These are phyloP conservation scores for Gambusia holbrooki DNA, from an alignment of 2,113 vertebrate species.

Conservation along the genomic window DNA sequence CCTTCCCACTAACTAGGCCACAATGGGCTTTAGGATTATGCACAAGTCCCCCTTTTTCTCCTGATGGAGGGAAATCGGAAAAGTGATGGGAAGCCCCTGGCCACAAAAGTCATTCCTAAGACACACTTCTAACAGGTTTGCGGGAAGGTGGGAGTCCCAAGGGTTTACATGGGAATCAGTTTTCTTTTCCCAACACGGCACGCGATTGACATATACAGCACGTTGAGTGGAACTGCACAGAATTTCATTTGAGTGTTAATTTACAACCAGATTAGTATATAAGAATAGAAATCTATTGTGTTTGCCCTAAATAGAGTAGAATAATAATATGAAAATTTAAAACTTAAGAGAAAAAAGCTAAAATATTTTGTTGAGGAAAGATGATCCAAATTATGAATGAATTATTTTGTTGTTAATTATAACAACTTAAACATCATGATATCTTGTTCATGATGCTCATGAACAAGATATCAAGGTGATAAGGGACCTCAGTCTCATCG, in stretches of 20 bases:
- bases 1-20: slow-evolving; percentile 82
- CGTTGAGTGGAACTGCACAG: not conserved
- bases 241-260: not conserved
- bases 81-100: slow-evolving; percentile 60
- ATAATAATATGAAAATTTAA: too few species aligned
- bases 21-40: slow-evolving; percentile 84
- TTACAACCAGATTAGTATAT: slow-evolving; percentile 1
- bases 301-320: not conserved
- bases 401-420: too few species aligned
- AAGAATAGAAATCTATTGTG: not conserved
- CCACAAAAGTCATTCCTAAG: slow-evolving; percentile 51
- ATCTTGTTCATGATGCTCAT: not conserved
- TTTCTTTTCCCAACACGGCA: not conserved
- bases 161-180: slow-evolving; percentile 26
- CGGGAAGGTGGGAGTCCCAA: slow-evolving; percentile 24
- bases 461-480: not conserved
- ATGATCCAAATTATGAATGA: too few species aligned
- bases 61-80: slow-evolving; percentile 67
- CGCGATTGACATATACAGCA: not conserved
- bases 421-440: too few species aligned
- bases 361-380: too few species aligned
- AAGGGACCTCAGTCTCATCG: not conserved
- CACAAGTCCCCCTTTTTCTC: slow-evolving; percentile 74
- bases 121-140: slow-evolving; percentile 55
- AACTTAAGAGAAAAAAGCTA: too few species aligned